Evolutionary conservation across 2,888 invertebrate species (phyloP), one percentile per base, ranked within the genome.

Genomic region (Microchrysa polita): DNA sequence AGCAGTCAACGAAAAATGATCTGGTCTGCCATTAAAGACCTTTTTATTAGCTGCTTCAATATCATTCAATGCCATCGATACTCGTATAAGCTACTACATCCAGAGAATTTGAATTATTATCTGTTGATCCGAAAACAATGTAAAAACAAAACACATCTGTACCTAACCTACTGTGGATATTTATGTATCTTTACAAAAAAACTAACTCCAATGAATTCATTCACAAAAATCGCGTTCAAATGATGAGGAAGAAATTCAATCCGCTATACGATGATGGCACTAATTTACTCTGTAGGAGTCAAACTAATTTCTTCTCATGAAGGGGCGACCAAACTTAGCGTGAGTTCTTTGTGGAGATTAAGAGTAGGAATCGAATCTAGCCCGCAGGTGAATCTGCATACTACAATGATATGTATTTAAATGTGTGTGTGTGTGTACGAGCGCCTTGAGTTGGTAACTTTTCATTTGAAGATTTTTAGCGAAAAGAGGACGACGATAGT

Each of bases 191-290:
- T 34, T 34, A 60, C 23, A 18, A 60, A 12, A 60, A 23, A 23
- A 23, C 14, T 27, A 14, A 60, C 23, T n/a, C 23, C 27, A 60
- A 60, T 10, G 14, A 60, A 60, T 60, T 60, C 60, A 60, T 60
- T 60, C 60, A 60, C 27, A 60, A 60, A 60, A 60, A 60, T 60
- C 60, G 60, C 60, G 34, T 23, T 60, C 27, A 27, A 27, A 60
- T 60, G 60, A 60, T 60, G 12, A 23, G 48, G 52, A 67, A 48
- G 65, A 67, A 67, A 48, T 67, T 22, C 60, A 48, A 16, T 52
- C 65, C 65, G 65, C 48, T 67, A 67, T 48, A n/a, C 22, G 52
- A 67, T 52, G 65, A 67, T 52, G 65, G 65, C 65, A 67, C 65
- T 67, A 67, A 67, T 67, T 60, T 60, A 60, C 60, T 60, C 60